Percentiles rank a stretch among this genome's conserved stretches.
phyloP scores from a whole-genome alignment of 2,888 invertebrate genomes.

The Tethea ocularis region DNA sequence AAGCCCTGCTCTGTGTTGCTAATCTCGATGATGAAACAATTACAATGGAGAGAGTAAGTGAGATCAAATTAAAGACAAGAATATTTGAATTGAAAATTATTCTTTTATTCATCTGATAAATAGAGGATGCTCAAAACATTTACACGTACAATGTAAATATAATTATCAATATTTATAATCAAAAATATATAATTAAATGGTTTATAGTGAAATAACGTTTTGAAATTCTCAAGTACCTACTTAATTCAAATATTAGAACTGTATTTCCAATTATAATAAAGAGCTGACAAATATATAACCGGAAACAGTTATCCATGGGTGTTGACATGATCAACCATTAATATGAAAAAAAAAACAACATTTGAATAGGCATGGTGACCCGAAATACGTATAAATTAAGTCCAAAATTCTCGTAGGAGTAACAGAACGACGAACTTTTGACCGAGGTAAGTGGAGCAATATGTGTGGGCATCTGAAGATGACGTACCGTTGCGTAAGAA shows the following conservation, averaged over 20 bases:
- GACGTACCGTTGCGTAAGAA: constrained; percentile 36
- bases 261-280: too few species aligned
- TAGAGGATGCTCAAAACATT: neutral
- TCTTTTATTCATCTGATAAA: neutral
- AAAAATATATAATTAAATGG: constrained; percentile 13
- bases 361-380: constrained; percentile 32
- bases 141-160: too few species aligned
- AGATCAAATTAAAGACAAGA: neutral
- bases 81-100: neutral
- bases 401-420: constrained; percentile 14
- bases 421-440: constrained; percentile 40
- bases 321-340: constrained; percentile 24
- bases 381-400: neutral
- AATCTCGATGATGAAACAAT: constrained; percentile 7
- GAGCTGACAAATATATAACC: neutral
- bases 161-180: constrained; percentile 15
- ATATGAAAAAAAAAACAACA: constrained; percentile 30
- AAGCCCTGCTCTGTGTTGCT: neutral
- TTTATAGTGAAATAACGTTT: neutral
- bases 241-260: too few species aligned
- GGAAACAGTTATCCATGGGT: constrained; percentile 12
- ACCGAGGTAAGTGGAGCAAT: constrained; percentile 41
- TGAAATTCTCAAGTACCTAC: too few species aligned
- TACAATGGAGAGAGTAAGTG: neutral
- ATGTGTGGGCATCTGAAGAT: constrained; percentile 40